A percentile compares a stretch with the other conserved stretches of the same genome.
phyloP scores from a whole-genome alignment of 2,888 invertebrate species.

The Liposcelis brunnea region DNA sequence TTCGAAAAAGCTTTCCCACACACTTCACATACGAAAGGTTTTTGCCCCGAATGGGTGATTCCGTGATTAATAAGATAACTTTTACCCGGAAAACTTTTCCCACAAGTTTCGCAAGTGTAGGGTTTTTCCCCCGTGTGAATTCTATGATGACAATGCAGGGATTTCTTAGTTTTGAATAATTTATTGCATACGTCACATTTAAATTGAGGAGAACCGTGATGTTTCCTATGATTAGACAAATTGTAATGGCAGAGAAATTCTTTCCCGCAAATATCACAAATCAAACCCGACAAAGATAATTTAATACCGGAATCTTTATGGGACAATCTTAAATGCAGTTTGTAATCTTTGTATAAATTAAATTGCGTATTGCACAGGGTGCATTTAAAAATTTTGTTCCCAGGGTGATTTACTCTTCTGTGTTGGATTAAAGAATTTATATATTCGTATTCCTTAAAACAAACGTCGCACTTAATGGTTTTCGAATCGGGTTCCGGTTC shows the following conservation, averaged over 20 bases:
- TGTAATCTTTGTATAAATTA: neutral
- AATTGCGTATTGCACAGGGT: neutral
- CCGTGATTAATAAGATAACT: conserved; percentile 3
- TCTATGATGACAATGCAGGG: neutral
- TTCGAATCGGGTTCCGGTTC: neutral
- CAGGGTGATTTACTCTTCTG: neutral
- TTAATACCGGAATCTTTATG: neutral
- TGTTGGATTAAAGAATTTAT: conserved; percentile 1
- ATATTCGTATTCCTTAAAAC: neutral
- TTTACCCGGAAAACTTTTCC: conserved; percentile 4
- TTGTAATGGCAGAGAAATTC: conserved; percentile 6
- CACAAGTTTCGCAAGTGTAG: conserved; percentile 2
- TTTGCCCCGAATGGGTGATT: neutral
- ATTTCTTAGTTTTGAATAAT: conserved; percentile 3
- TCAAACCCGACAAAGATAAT: neutral
- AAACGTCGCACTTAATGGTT: conserved; percentile 3
- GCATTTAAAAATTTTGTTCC: neutral
- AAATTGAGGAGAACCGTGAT: conserved; percentile 1
- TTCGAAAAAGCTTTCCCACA: conserved; percentile 3
- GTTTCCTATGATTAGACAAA: neutral
- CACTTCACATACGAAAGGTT: neutral
- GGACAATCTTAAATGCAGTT: neutral
- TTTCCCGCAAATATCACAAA: conserved; percentile 7
- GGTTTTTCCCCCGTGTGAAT: conserved; percentile 3
- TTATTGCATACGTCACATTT: neutral